Base-by-base conservation (phyloP, 2,113 vertebrate genomes). In the Nestor notabilis region DNA sequence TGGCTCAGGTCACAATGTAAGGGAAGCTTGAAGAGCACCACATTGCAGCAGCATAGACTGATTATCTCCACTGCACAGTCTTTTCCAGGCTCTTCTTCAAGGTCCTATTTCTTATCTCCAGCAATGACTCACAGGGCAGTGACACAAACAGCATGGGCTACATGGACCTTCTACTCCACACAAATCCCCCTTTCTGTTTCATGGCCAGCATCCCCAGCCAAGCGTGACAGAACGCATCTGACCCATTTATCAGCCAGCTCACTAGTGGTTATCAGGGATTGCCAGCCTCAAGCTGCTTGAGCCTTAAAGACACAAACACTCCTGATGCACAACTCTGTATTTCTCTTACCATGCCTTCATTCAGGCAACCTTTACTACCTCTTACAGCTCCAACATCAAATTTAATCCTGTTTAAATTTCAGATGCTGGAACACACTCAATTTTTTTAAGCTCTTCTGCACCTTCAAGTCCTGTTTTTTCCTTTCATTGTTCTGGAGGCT, bases 131-230 rank as follows among this genome's bases (percentile, higher is more conserved):
- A 95, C 23, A 68, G 55, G 68, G 35, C 69, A 93, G 61, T 94
- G 94, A 92, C 87, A 96, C 56, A 76, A 95, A 75, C 91, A 94
- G 80, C 55, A 66, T 74, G 88, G 83, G 52, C 87, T 95, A 71
- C 87, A 52, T 60, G 55, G 93, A 84, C 80, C 80, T 94, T 95
- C 76, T 87, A 63, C 46, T 41, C 39, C 77, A 75, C 77, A 64
- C 60, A 75, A 75, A 68, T 87, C 69, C 89, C 37, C 13, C 29
- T 84, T 71, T 66, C 79, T 89, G 75, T 95, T 95, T 96, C 91
- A 78, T 78, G 89, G 65, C 69, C 89, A 84, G 50, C 43, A 64
- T 78, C 52, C 50, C 43, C 60, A 95, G 80, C 83, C 83, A 71
- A 75, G 87, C 56, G 0, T 94, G 89, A 95, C 91, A 75, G 77